Evolutionary conservation across 2,797 vertebrate genomes (phyloP).

Genomic region (Phaenicophaeus curvirostris): DNA sequence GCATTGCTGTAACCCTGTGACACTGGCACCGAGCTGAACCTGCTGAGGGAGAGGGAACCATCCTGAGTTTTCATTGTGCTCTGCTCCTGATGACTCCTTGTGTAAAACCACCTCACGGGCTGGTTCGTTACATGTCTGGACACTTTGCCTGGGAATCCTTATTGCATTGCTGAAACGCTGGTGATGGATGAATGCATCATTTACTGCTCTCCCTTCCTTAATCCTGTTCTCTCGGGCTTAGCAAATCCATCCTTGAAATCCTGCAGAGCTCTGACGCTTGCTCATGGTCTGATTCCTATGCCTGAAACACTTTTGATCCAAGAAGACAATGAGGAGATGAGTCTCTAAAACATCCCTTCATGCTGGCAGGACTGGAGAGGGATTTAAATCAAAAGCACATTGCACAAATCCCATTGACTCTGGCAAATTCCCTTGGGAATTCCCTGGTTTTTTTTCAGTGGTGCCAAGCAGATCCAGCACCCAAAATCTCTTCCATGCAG

Average conservation of each 20-base stretch:
- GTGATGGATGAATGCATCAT: background rate
- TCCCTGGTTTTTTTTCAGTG: background rate
- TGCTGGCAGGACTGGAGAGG: background rate
- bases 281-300: background rate
- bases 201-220: background rate
- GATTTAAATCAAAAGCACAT: background rate
- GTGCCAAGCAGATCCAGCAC: background rate
- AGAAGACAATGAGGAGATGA: background rate
- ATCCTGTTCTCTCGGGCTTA: background rate
- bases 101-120: background rate
- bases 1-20: fast-evolving
- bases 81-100: background rate
- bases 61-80: background rate
- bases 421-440: background rate
- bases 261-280: background rate
- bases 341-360: background rate
- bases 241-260: background rate
- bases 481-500: background rate
- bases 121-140: background rate
- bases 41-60: background rate
- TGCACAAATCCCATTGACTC: background rate
- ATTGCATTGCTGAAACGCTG: background rate
- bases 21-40: background rate
- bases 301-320: background rate
- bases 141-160: background rate